Percentiles rank a stretch among this genome's conserved stretches.
Conservation (phyloP, 2,888 invertebrate genomes). For the Dione juno region DNA sequence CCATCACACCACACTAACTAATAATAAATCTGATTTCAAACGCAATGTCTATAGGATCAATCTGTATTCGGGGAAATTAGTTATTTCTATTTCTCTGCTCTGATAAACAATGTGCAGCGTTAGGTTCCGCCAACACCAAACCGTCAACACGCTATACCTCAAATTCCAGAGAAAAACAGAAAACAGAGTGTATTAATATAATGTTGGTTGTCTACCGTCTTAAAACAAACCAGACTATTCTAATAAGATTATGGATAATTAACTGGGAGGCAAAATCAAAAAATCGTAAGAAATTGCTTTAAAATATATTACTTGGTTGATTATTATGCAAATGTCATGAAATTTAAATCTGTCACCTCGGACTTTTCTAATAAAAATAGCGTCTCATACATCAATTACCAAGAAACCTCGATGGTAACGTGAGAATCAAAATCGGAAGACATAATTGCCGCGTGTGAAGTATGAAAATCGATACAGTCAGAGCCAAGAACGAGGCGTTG, state of each 20-base stretch:
- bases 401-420: conserved; percentile 53
- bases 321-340: conserved; percentile 1
- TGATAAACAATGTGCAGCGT: background rate
- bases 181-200: no score
- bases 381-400: conserved; percentile 44
- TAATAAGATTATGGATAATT: background rate
- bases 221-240: background rate
- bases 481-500: conserved; percentile 52
- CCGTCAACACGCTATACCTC: no score
- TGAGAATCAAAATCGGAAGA: conserved; percentile 60
- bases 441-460: conserved; percentile 64
- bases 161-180: no score
- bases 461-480: conserved; percentile 61
- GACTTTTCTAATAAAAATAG: background rate
- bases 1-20: no score
- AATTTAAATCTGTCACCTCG: background rate
- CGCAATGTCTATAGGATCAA: background rate
- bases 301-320: background rate
- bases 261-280: background rate
- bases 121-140: no score
- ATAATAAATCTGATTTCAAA: background rate
- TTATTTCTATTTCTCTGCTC: background rate
- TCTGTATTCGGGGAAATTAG: background rate
- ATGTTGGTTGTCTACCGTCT: no score
- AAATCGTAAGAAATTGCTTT: no score